A percentile compares a stretch with the other conserved stretches of the same genome.
Conservation (phyloP, 2,113 vertebrate genomes). For the Rhagologus leucostigma region DNA sequence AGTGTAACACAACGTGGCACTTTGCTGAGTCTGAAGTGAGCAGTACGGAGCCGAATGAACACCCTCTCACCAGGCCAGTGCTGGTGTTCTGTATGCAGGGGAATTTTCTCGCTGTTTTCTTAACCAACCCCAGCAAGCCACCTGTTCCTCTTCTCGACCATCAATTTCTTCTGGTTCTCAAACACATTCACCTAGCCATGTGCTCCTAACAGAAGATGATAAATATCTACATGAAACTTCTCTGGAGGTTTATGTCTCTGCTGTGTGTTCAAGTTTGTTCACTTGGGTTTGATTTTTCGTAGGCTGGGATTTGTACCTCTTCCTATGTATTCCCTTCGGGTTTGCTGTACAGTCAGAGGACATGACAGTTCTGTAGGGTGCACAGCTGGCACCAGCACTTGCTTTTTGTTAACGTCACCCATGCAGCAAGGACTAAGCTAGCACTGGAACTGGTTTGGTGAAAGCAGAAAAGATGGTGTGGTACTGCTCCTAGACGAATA, state of each 20-base stretch:
- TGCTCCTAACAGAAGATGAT: neutral
- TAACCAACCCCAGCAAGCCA: neutral
- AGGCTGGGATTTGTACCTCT: neutral
- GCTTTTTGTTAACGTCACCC: neutral
- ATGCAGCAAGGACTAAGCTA: neutral
- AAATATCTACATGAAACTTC: neutral
- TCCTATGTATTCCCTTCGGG: accelerated
- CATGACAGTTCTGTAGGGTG: accelerated
- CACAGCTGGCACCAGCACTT: accelerated
- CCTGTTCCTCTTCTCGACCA: neutral
- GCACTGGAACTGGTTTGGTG: neutral
- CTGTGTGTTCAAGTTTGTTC: neutral
- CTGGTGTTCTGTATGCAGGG: neutral
- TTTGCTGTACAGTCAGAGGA: neutral
- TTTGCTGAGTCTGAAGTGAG: neutral
- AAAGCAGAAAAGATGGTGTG: neutral
- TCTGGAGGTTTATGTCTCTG: neutral
- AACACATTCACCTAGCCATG: accelerated
- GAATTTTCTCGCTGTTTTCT: neutral
- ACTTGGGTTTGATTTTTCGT: neutral
- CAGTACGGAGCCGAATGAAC: neutral
- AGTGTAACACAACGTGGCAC: accelerated
- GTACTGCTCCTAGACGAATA: neutral
- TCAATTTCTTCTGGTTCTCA: neutral
- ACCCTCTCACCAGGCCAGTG: neutral